A percentile compares a stretch with the other conserved stretches of the same genome.
These are phyloP conservation scores for Dolichomitus sp. DNA, from an alignment of 2,888 invertebrate species.

Conservation along the genomic window DNA sequence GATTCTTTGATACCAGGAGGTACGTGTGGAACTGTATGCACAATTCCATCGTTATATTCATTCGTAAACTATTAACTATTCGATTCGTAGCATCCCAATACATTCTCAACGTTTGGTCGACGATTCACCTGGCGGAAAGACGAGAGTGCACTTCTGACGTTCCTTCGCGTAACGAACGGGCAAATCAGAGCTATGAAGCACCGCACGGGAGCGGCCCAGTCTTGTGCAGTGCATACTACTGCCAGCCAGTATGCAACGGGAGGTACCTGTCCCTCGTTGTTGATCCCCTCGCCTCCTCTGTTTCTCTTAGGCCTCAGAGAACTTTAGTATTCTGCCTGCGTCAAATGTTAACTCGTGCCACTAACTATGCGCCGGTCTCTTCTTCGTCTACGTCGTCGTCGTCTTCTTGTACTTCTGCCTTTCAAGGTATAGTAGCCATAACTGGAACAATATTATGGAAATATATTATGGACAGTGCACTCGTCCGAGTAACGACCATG, in stretches of 20 bases:
- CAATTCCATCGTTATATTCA: constrained; percentile 63
- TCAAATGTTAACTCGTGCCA: constrained; percentile 83
- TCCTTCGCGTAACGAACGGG: constrained; percentile 64
- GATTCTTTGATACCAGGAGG: constrained; percentile 59
- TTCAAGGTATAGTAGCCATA: constrained; percentile 26
- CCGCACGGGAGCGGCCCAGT: constrained; percentile 63
- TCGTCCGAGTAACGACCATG: constrained; percentile 68
- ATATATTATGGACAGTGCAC: constrained; percentile 59
- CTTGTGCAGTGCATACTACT: constrained; percentile 52
- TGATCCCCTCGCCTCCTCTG: constrained; percentile 64
- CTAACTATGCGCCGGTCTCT: constrained; percentile 80
- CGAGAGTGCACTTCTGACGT: constrained; percentile 60
- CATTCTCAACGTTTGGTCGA: constrained; percentile 6
- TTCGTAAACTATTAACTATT: constrained; percentile 63
- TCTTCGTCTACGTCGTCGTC: constrained; percentile 60
- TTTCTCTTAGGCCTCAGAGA: constrained; percentile 55
- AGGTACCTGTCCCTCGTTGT: constrained; percentile 69
- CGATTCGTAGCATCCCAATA: constrained; percentile 46
- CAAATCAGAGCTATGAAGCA: constrained; percentile 64
- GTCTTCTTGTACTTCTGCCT: constrained; percentile 43
- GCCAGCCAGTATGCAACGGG: constrained; percentile 56
- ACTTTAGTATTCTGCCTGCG: constrained; percentile 83
- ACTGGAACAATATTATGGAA: constrained; percentile 66
- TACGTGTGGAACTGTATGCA: constrained; percentile 22
- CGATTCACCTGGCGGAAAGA: constrained; percentile 61